Evolutionary conservation across 2,113 vertebrate genomes (phyloP).

Genomic region (Semicossyphus pulcher): DNA sequence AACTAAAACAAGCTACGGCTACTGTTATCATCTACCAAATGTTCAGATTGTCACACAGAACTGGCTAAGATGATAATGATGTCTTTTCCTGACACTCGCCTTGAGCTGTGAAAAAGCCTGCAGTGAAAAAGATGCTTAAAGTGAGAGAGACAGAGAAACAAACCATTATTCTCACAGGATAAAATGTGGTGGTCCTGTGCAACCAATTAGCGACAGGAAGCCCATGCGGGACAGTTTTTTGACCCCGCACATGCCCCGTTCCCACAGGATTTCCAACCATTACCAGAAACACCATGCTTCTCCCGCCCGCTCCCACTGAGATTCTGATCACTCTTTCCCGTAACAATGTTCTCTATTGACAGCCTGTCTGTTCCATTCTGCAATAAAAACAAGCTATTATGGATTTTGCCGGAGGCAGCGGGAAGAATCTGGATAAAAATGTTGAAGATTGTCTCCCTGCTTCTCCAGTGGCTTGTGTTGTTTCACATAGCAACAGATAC

Average conservation of each 20-base stretch:
- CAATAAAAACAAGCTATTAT: conserved; percentile 21
- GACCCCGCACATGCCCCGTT: neutral
- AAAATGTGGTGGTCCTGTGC: conserved; percentile 15
- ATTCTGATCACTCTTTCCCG: neutral
- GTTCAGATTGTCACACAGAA: neutral
- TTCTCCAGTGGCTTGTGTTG: neutral
- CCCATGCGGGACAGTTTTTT: conserved; percentile 6
- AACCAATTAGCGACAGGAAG: conserved; percentile 45
- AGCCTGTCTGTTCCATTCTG: conserved; percentile 2
- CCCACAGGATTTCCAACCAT: conserved; percentile 1
- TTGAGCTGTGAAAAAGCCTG: conserved; percentile 2
- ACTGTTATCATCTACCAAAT: neutral
- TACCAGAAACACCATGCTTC: conserved; percentile 9
- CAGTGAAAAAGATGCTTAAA: neutral
- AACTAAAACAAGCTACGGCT: conserved; percentile 21
- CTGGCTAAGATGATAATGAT: conserved; percentile 14
- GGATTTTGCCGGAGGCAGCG: conserved; percentile 26
- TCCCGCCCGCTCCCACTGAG: neutral
- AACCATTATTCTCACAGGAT: conserved; percentile 21
- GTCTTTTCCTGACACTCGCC: conserved; percentile 13
- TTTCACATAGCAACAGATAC: conserved; percentile 16
- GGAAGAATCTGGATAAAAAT: conserved; percentile 28
- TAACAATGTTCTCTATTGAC: neutral
- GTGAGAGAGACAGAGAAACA: conserved; percentile 11
- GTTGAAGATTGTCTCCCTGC: neutral